These are phyloP conservation scores for Triplophysa yarkandensis DNA, from an alignment of 2,797 vertebrate species.

Conservation along the genomic window DNA sequence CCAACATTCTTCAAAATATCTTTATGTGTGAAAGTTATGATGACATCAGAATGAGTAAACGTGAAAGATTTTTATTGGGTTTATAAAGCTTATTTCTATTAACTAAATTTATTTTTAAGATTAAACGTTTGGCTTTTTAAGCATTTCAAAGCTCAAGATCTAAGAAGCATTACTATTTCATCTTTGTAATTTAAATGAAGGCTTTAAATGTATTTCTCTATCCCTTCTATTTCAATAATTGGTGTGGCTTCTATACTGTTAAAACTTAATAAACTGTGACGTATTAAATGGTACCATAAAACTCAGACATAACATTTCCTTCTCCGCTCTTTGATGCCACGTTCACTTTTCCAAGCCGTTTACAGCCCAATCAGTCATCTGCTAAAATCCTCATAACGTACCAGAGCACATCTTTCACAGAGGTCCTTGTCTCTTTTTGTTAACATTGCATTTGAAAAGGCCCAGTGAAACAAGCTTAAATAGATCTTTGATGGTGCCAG, in stretches of 20 bases:
- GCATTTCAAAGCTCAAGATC: no score
- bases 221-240: background rate
- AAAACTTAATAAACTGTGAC: background rate
- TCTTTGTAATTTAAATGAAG: no score
- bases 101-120: no score
- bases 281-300: background rate
- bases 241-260: background rate
- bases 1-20: no score
- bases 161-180: background rate
- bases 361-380: constrained; percentile 34
- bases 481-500: constrained; percentile 51
- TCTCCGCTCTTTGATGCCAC: constrained; percentile 11
- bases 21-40: constrained; percentile 13
- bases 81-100: no score
- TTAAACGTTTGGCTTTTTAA: no score
- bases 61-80: constrained; percentile 8
- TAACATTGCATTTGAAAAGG: constrained; percentile 30
- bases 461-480: constrained; percentile 42
- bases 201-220: background rate
- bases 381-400: background rate
- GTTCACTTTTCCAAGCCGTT: constrained; percentile 18
- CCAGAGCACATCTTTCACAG: constrained; percentile 14
- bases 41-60: background rate
- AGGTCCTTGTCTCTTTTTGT: constrained; percentile 34
- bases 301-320: background rate